Evolutionary conservation across 1,140 invertebrate genomes (phyloP), one percentile per base, ranked within the genome.

Genomic region (Pantala flavescens): DNA sequence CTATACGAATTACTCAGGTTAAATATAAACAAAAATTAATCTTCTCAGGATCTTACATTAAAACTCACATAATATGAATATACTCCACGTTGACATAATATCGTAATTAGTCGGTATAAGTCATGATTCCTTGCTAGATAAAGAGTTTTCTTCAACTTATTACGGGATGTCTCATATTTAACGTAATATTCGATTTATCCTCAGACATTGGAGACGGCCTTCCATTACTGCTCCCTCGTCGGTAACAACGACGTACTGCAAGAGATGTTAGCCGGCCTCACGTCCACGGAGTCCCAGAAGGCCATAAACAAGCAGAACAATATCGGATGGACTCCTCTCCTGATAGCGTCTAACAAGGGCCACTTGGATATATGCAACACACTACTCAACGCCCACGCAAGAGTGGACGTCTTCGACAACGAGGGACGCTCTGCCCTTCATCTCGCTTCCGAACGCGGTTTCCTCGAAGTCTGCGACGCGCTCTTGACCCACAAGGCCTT

Each of bases 391-490:
- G 95, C 96, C 81, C 94, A 97, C 82, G 97, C 97, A 0, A 89
- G 98, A 81, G 98, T 99, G 10, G 98, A 99, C 83, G 97, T 99
- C 0, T 99, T 99, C 82, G 98, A 99, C 82, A 90, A 91, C 77
- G 96, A 98, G 82, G 96, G 96, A 14, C 87, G 96, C 78, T 97
- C 96, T 0, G 96, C 96, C 0, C 85, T 99, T 63, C 98, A 99
- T 83, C 84, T 99, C 75, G 96, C 97, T 0, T 95, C 96, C 0
- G 96, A 98, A 80, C 91, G 92, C 79, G 97, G 97, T 0, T 98
- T 94, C 80, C 83, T 92, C 70, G 88, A 96, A 83, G 94, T 99
- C 0, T 97, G 96, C 80, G 95, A 99, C 82, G 91, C 95, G 14
- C 83, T 99, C n/a, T 84, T 99, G 21, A 91, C 93, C 73, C 93